A percentile compares a stretch with the other conserved stretches of the same genome.
phyloP scores from a whole-genome alignment of 2,888 invertebrate species.

The Sipha maydis region DNA sequence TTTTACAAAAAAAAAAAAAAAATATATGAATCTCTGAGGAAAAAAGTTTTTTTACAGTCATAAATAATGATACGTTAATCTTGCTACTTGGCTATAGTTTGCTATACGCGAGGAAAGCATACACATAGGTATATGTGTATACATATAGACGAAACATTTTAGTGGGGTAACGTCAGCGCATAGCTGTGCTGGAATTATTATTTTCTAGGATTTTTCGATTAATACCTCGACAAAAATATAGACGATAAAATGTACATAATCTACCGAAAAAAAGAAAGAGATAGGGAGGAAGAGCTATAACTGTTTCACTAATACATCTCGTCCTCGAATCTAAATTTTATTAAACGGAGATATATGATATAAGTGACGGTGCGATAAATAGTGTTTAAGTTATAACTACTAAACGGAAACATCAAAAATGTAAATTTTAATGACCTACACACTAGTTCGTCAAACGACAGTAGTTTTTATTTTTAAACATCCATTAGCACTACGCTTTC shows the following conservation, averaged over 20 bases:
- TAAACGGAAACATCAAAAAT: too few relatives aligned
- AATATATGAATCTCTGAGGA: background rate
- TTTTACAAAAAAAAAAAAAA: background rate
- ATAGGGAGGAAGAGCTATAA: too few relatives aligned
- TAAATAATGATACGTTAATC: conserved; percentile 42
- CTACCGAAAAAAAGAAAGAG: background rate
- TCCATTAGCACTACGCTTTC: too few relatives aligned
- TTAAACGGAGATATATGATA: too few relatives aligned
- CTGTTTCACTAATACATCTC: too few relatives aligned
- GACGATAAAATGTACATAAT: background rate
- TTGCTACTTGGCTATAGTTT: background rate
- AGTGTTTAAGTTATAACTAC: too few relatives aligned
- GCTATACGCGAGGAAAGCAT: background rate
- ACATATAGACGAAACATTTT: too few relatives aligned
- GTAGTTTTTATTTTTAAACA: too few relatives aligned
- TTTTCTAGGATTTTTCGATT: conserved; percentile 8
- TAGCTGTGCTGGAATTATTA: background rate
- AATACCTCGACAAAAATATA: background rate
- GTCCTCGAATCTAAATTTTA: too few relatives aligned
- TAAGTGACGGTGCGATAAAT: too few relatives aligned
- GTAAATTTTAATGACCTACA: too few relatives aligned
- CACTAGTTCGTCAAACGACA: too few relatives aligned
- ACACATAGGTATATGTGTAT: background rate
- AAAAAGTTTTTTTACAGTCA: conserved; percentile 28
- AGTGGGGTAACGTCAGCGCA: background rate